Conservation (phyloP, 2,888 invertebrate genomes). For the Schrankia costaestrigalis region DNA sequence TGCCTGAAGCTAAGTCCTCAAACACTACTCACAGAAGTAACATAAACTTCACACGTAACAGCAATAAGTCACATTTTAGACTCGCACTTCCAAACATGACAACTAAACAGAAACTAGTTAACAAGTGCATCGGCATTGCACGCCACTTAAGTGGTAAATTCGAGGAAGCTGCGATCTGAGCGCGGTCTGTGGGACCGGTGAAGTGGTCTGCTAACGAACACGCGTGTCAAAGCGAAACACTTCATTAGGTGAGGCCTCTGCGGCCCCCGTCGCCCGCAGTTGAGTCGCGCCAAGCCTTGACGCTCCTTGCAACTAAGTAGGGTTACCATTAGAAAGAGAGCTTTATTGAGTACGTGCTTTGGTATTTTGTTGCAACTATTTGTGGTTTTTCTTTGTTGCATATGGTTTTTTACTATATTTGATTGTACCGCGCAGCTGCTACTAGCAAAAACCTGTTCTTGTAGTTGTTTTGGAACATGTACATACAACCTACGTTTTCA, state of each 20-base stretch:
- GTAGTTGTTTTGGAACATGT: no score
- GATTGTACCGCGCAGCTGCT: no score
- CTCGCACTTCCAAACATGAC: no score
- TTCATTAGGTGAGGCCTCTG: constrained; percentile 74
- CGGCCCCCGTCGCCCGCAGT: constrained; percentile 28
- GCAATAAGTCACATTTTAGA: no score
- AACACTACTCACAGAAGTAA: no score
- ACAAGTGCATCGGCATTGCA: constrained; percentile 63
- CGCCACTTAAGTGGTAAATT: constrained; percentile 77
- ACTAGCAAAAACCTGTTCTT: no score
- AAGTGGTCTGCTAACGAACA: constrained; percentile 79
- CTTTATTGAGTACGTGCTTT: not conserved
- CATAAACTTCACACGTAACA: not conserved
- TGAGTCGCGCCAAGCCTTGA: constrained; percentile 28
- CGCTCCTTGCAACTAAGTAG: constrained; percentile 33
- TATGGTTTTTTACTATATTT: not conserved
- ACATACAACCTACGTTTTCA: no score
- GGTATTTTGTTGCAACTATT: not conserved
- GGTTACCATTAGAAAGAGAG: no score
- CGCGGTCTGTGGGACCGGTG: constrained; percentile 59
- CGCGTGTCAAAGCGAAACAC: constrained; percentile 80
- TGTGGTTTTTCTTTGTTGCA: not conserved
- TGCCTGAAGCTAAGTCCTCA: no score
- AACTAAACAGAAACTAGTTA: constrained; percentile 58
- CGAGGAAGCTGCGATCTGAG: constrained; percentile 75